Percentiles rank a stretch among this genome's conserved stretches.
phyloP scores from a whole-genome alignment of 1,140 invertebrate genomes.

The Cydia pomonella region DNA sequence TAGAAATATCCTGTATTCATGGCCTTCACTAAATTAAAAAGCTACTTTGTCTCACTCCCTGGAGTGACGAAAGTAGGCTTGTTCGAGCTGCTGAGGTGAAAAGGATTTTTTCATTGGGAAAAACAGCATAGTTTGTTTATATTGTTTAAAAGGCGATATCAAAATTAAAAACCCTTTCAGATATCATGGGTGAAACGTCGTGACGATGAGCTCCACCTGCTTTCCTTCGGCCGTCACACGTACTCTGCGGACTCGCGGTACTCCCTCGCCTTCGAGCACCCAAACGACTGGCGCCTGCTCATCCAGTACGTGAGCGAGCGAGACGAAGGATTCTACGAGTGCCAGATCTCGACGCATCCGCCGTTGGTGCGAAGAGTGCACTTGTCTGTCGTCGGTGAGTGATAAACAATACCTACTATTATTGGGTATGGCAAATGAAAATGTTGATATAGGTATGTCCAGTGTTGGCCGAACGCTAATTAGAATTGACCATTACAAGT shows the following conservation, averaged over 20 bases:
- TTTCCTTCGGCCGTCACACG: conserved; percentile 89
- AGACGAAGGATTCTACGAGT: conserved; percentile 89
- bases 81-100: too few species aligned
- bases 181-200: conserved; percentile 89
- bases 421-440: background rate
- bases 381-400: conserved; percentile 88
- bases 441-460: too few species aligned
- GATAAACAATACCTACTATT: background rate
- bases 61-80: too few species aligned
- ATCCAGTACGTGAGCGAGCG: conserved; percentile 87
- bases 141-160: too few species aligned
- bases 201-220: conserved; percentile 86
- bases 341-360: conserved; percentile 90
- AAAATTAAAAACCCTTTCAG: conserved; percentile 41
- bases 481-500: too few species aligned
- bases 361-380: conserved; percentile 86
- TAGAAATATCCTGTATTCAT: too few species aligned
- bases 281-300: conserved; percentile 90
- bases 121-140: too few species aligned
- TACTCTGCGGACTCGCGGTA: conserved; percentile 90
- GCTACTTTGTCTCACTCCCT: too few species aligned
- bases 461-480: too few species aligned
- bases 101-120: too few species aligned
- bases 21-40: too few species aligned
- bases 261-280: conserved; percentile 86